Percentiles rank a stretch among this genome's conserved stretches.
phyloP scores from a whole-genome alignment of 2,113 vertebrate genomes.

The Numida meleagris region DNA sequence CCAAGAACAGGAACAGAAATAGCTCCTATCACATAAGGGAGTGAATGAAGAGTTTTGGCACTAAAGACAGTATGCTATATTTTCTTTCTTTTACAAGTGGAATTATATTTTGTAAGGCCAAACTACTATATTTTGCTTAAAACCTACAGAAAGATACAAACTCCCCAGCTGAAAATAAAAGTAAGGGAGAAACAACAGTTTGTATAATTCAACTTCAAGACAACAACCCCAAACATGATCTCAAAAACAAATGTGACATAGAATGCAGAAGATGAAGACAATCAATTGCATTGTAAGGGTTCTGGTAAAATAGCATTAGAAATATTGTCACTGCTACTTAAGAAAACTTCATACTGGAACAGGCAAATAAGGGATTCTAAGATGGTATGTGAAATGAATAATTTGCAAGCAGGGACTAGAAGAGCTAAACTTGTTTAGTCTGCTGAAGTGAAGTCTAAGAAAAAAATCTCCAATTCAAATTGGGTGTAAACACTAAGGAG shows the following conservation, averaged over 20 bases:
- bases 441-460: neutral
- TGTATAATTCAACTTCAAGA: neutral
- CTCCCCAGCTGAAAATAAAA: neutral
- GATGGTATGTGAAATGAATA: neutral
- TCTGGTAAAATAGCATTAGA: neutral
- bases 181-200: neutral
- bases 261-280: neutral
- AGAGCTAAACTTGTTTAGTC: neutral
- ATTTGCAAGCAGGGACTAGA: neutral
- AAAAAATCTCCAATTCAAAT: neutral
- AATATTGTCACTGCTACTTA: neutral
- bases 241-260: neutral
- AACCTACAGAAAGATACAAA: neutral
- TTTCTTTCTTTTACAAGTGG: neutral
- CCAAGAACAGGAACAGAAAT: neutral
- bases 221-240: neutral
- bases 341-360: neutral
- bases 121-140: neutral
- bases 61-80: neutral
- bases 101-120: neutral
- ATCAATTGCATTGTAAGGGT: neutral
- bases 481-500: neutral
- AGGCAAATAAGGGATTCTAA: neutral
- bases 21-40: neutral
- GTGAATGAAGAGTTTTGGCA: neutral